Evolutionary conservation across 2,797 vertebrate genomes (phyloP).

Genomic region (Sparus aurata): DNA sequence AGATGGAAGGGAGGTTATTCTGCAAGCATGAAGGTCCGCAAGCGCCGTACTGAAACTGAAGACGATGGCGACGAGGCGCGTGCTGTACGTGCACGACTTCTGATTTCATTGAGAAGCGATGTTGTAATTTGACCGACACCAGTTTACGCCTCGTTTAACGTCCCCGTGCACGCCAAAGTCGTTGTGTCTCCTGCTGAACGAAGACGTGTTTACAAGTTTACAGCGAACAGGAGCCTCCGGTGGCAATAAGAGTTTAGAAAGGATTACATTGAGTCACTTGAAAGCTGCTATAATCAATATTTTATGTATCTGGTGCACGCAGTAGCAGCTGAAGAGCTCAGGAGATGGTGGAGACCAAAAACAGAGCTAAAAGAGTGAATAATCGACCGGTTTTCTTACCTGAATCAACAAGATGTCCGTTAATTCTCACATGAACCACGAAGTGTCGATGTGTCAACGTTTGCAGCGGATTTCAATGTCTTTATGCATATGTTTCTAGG

Average conservation of each 20-base stretch:
- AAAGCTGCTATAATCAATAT: neutral
- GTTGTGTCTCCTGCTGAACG: neutral
- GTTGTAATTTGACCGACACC: neutral
- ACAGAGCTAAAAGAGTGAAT: neutral
- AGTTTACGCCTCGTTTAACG: neutral
- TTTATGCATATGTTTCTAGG: too few relatives aligned
- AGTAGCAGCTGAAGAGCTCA: neutral
- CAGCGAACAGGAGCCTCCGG: neutral
- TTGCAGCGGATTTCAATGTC: too few relatives aligned
- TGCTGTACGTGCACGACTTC: neutral
- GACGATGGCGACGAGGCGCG: neutral
- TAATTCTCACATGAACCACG: too few relatives aligned
- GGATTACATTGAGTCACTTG: neutral
- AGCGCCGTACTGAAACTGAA: neutral
- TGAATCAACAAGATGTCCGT: too few relatives aligned
- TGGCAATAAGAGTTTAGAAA: neutral
- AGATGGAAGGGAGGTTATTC: conserved; percentile 5
- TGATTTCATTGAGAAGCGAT: neutral
- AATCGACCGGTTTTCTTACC: neutral
- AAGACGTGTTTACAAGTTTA: too few relatives aligned
- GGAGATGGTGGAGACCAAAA: neutral
- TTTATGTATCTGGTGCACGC: too few relatives aligned
- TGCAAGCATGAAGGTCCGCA: neutral
- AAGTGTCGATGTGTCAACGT: too few relatives aligned
- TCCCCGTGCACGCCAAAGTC: rapidly evolving